Percentiles rank a stretch among this genome's conserved stretches.
Evolutionary conservation across 2,797 vertebrate species (phyloP).

Genomic region (Manis crassicaudata): DNA sequence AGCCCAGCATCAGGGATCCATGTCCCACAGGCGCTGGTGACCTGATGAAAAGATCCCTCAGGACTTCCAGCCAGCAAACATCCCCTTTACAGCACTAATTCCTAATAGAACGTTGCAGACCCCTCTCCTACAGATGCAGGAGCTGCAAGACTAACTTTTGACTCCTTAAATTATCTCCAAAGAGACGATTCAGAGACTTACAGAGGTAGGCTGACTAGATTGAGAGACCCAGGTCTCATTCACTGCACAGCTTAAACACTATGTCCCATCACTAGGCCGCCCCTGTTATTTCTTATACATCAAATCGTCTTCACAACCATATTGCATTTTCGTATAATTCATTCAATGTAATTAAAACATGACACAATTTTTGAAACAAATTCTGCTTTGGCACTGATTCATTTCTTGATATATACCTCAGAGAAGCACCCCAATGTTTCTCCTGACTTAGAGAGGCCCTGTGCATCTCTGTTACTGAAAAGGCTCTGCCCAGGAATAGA

Average conservation of each 20-base stretch:
- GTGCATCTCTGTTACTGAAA: not conserved
- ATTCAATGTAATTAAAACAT: not conserved
- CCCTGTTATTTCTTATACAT: not conserved
- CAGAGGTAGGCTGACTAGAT: not conserved
- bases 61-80: not conserved
- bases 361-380: not conserved
- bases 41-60: not conserved
- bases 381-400: not conserved
- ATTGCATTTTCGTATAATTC: not conserved
- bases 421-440: not conserved
- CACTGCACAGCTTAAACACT: not conserved
- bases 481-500: not conserved
- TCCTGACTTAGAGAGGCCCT: not conserved
- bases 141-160: not conserved
- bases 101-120: not conserved
- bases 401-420: not conserved
- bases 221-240: not conserved
- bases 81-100: not conserved
- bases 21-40: not conserved
- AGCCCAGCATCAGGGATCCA: not conserved
- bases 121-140: not conserved
- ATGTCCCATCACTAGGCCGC: not conserved
- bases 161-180: not conserved
- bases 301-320: not conserved
- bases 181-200: not conserved